Conservation (phyloP, 2,113 vertebrate genomes). For the Phalacrocorax aristotelis region DNA sequence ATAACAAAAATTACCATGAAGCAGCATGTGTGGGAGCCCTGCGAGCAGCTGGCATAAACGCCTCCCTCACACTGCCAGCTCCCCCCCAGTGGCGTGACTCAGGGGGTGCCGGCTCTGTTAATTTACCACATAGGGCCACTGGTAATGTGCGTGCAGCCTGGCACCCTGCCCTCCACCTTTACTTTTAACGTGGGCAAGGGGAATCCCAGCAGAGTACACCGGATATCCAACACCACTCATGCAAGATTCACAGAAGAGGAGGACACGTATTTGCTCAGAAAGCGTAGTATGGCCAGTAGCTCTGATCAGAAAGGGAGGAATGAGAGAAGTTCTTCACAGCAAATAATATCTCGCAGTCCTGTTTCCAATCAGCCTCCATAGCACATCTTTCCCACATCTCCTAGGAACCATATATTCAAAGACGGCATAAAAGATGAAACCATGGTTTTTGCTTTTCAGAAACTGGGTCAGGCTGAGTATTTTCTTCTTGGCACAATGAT, state of each 20-base stretch:
- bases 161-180: background rate
- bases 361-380: background rate
- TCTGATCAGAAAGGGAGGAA: background rate
- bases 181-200: accelerated
- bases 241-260: background rate
- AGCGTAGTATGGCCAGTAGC: background rate
- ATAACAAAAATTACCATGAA: background rate
- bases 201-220: background rate
- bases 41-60: background rate
- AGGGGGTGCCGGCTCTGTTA: background rate
- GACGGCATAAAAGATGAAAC: background rate
- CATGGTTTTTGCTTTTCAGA: background rate
- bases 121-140: background rate
- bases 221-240: background rate
- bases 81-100: background rate
- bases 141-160: background rate
- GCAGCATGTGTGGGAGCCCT: background rate
- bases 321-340: background rate
- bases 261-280: background rate
- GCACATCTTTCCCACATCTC: background rate
- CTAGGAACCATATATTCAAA: background rate
- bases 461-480: background rate
- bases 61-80: background rate
- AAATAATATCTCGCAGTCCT: background rate
- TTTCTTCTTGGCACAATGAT: background rate